Evolutionary conservation across 1,140 invertebrate genomes (phyloP).

Genomic region (Eurosta solidaginis): DNA sequence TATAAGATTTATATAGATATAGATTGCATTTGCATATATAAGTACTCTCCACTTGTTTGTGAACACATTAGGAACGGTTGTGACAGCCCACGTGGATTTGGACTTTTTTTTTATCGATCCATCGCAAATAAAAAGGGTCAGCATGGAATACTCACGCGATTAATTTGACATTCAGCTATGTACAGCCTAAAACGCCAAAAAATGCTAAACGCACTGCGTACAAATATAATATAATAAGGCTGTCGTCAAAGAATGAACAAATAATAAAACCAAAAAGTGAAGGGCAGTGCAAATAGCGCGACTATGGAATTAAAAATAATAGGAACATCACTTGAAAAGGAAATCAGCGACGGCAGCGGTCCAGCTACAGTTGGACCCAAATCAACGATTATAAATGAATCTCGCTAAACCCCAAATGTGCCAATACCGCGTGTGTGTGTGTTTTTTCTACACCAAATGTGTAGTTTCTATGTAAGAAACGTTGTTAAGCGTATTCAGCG

Average conservation of each 20-base stretch:
- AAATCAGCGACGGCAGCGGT: neutral
- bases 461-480: neutral
- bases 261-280: neutral
- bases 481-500: neutral
- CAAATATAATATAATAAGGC: neutral
- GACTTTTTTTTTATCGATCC: neutral
- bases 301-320: neutral
- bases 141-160: neutral
- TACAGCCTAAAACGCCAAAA: too few species aligned
- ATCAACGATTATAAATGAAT: conserved; percentile 12
- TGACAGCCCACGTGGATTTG: neutral
- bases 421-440: neutral
- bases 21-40: neutral
- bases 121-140: neutral
- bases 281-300: neutral
- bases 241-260: neutral
- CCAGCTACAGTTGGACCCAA: neutral
- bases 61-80: neutral
- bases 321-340: neutral
- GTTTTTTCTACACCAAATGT: neutral
- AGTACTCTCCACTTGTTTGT: neutral
- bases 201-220: too few species aligned
- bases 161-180: neutral
- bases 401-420: neutral
- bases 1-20: neutral